Conservation (phyloP, 1,140 invertebrate species). For the Drosophila pachea region DNA sequence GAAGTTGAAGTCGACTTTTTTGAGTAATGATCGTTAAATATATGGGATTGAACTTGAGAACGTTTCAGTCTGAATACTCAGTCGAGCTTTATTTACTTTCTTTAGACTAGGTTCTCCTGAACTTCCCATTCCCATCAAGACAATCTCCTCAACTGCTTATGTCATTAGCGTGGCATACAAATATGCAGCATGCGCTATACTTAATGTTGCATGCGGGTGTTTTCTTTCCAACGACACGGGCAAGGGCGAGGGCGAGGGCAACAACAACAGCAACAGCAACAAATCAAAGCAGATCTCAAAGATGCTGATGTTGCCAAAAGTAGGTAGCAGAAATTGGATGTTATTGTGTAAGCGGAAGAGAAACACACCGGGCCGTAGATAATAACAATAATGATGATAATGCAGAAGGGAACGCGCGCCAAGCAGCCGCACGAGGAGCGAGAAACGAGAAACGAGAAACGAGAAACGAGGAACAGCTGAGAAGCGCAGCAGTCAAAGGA, state of each 20-base stretch:
- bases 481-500: slow-evolving; percentile 20
- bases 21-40: no score
- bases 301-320: slow-evolving; percentile 32
- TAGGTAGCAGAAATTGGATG: slow-evolving; percentile 73
- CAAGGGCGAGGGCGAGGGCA: not conserved
- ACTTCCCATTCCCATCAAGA: not conserved
- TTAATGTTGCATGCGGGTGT: slow-evolving; percentile 60
- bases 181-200: slow-evolving; percentile 56
- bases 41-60: no score
- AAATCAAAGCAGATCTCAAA: slow-evolving; percentile 56
- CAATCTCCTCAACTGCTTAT: slow-evolving; percentile 28
- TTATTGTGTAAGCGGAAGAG: slow-evolving; percentile 69
- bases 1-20: no score
- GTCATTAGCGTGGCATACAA: slow-evolving; percentile 65
- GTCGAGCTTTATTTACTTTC: no score
- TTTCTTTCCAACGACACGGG: slow-evolving; percentile 7
- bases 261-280: slow-evolving; percentile 13
- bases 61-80: no score
- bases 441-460: slow-evolving; percentile 25
- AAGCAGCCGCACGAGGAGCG: slow-evolving; percentile 30
- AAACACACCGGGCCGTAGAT: slow-evolving; percentile 75
- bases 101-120: no score
- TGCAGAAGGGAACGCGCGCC: slow-evolving; percentile 59
- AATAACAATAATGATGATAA: slow-evolving; percentile 69
- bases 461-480: slow-evolving; percentile 41